Conservation (phyloP, 2,797 vertebrate genomes). For the Tenualosa ilisha region DNA sequence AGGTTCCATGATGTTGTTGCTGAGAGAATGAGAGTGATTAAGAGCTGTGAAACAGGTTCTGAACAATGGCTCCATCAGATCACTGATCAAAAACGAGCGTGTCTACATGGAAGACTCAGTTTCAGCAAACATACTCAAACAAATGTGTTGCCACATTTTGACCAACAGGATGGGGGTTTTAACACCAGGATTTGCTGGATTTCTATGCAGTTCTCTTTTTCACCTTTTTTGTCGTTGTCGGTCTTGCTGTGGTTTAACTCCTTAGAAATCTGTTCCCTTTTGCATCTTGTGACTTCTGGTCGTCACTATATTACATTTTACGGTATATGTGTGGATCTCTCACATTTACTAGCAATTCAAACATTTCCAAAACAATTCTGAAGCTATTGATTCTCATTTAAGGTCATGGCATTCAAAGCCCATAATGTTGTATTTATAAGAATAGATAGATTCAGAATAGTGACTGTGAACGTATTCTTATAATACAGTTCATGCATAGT, state of each 20-base stretch:
- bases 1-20: slow-evolving; percentile 53
- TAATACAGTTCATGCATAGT: background rate
- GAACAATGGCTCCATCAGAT: slow-evolving; percentile 53
- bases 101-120: background rate
- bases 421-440: background rate
- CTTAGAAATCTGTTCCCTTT: background rate
- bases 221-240: background rate
- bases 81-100: background rate
- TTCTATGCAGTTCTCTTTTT: background rate
- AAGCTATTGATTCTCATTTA: background rate
- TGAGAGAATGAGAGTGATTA: slow-evolving; percentile 66
- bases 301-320: background rate
- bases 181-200: slow-evolving; percentile 6
- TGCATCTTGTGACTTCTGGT: background rate
- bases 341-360: background rate
- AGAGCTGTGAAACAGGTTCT: slow-evolving; percentile 67
- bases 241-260: background rate
- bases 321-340: background rate
- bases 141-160: background rate
- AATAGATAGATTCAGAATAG: background rate
- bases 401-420: background rate
- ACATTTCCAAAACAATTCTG: background rate
- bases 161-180: background rate
- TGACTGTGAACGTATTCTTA: too few species aligned
- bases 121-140: background rate